Percentiles rank a stretch among this genome's conserved stretches.
Conservation (phyloP, 2,113 vertebrate species). For the Phoxinus phoxinus region DNA sequence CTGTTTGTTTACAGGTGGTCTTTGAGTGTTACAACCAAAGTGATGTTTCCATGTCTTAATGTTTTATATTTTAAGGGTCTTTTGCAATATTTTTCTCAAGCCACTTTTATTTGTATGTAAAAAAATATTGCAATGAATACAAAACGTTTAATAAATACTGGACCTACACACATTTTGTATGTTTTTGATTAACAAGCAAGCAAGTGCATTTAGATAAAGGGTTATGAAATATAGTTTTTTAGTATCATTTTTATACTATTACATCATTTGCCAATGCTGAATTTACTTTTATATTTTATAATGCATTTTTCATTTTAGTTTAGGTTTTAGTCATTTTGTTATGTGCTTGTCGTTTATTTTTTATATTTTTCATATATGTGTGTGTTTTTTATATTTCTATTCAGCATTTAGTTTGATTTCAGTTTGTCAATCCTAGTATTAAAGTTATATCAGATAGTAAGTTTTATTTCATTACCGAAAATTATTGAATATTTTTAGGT, state of each 20-base stretch:
- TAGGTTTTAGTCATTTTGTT: not conserved
- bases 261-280: not conserved
- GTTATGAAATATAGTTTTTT: not conserved
- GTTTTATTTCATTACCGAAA: not conserved
- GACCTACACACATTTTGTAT: not conserved
- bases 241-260: not conserved
- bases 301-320: not conserved
- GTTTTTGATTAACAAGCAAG: not conserved
- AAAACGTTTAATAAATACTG: constrained; percentile 26
- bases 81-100: constrained; percentile 4
- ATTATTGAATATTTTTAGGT: not conserved
- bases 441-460: not conserved
- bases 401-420: not conserved
- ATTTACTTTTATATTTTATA: not conserved
- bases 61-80: not conserved
- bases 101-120: not conserved
- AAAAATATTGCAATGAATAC: not conserved
- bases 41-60: not conserved
- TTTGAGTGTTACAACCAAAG: not conserved
- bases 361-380: no score
- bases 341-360: not conserved
- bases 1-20: not conserved
- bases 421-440: not conserved
- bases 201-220: not conserved
- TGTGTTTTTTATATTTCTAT: not conserved